Conservation (phyloP, 1,140 invertebrate species). For the Thaumetopoea pityocampa region DNA sequence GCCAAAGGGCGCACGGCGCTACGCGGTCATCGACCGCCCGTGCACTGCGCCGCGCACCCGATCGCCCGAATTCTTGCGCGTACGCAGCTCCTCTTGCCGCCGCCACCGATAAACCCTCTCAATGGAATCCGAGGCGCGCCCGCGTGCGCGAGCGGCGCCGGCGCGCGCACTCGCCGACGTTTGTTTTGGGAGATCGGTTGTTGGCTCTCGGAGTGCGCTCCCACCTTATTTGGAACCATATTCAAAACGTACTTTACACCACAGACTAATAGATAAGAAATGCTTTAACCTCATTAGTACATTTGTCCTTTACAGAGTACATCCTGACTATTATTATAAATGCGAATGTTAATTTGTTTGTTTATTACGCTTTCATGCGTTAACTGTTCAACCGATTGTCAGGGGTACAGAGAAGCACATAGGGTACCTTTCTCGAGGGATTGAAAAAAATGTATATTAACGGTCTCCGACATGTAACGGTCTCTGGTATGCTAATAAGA, state of each 20-base stretch:
- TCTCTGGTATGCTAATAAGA: too few relatives aligned
- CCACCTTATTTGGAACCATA: neutral
- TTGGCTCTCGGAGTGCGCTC: constrained; percentile 9
- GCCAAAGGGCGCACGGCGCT: constrained; percentile 50
- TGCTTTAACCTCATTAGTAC: neutral
- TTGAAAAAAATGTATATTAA: too few relatives aligned
- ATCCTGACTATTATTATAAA: too few relatives aligned
- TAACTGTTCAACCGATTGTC: too few relatives aligned
- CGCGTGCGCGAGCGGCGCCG: constrained; percentile 15
- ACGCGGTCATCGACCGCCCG: constrained; percentile 44
- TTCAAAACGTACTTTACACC: constrained; percentile 4
- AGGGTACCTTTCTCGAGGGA: too few relatives aligned
- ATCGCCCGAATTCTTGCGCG: constrained; percentile 58
- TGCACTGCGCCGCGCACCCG: constrained; percentile 28
- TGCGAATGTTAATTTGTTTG: too few relatives aligned
- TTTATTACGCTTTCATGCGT: too few relatives aligned
- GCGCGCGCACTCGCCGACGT: constrained; percentile 19
- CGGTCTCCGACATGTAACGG: too few relatives aligned
- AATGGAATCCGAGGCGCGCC: constrained; percentile 35
- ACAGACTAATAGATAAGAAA: neutral
- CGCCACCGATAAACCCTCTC: constrained; percentile 36
- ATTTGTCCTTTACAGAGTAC: too few relatives aligned
- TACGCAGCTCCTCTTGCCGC: constrained; percentile 37
- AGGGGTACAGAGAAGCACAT: too few relatives aligned
- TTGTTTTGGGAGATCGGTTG: constrained; percentile 11